Base-by-base conservation (phyloP, 2,113 vertebrate genomes). In the Festucalex cinctus region DNA sequence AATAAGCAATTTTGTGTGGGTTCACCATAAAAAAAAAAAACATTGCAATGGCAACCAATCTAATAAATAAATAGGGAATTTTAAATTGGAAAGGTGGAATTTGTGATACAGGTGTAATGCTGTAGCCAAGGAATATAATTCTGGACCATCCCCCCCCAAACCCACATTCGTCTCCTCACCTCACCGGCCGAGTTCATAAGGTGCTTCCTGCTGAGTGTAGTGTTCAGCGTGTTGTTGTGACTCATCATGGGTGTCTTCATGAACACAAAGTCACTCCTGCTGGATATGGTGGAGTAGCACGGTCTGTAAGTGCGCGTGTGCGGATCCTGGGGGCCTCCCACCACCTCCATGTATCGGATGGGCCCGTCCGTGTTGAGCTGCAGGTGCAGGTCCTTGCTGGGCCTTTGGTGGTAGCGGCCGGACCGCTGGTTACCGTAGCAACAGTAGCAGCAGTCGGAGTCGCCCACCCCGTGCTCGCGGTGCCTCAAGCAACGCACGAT, bases 271-370 rank as follows among this genome's bases (percentile, higher is more conserved):
- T 95, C 94, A 0, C 92, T 94, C 69, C 93, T 90, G 69, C 93
- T 93, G n/a, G 94, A 96, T 76, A 94, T 66, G 35, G 94, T 93
- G 0, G 94, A 94, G 80, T 95, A 93, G 80, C 93, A 94, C 44
- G 94, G 94, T 69, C 93, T 90, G 74, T 95, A 95, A 53, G 92
- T 93, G 68, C 92, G 93, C 39, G 88, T 90, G 80, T 94, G 90
- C 13, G 91, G 89, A 16, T 93, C 92, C 86, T 93, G 85, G 66
- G 92, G 79, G 0, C 90, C 92, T 54, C 93, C 93, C 68, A 94
- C 93, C 68, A 95, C 94, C 0, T 95, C 94, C 93, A 94, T 92
- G 76, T 95, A 96, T 75, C 94, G 93, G 82, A 95, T 95, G 70
- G 94, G 94, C 80, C 94, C 93, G 71, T 95, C 93, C 14, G 92